phyloP scores from a whole-genome alignment of 2,888 invertebrate species.

The Cataglyphis livida region DNA sequence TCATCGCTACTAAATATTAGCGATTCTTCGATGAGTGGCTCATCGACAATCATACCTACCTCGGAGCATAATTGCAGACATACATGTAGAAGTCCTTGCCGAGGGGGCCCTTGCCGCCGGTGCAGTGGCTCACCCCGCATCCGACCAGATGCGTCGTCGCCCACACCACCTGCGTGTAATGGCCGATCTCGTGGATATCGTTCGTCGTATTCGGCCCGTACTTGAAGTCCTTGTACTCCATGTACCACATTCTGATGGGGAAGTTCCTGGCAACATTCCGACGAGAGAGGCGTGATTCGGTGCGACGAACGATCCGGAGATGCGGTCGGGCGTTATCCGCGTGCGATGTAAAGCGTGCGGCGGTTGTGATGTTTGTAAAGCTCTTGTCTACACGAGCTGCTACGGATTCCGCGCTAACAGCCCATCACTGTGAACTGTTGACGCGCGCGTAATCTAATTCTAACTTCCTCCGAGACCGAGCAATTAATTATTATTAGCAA shows the following conservation, averaged over 20 bases:
- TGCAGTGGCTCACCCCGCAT: conserved; percentile 91
- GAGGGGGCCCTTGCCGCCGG: conserved; percentile 87
- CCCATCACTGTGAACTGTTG: neutral
- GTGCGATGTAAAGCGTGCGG: conserved; percentile 12
- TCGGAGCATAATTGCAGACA: conserved; percentile 94
- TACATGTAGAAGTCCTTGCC: conserved; percentile 91
- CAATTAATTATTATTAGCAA: conserved; percentile 1
- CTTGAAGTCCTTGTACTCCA: conserved; percentile 91
- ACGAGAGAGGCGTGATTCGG: conserved; percentile 12
- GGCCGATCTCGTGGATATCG: conserved; percentile 89
- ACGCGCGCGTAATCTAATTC: conserved; percentile 9
- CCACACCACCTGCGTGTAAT: conserved; percentile 95
- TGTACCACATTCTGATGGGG: conserved; percentile 92
- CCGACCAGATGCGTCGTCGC: conserved; percentile 92
- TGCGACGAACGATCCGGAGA: conserved; percentile 5
- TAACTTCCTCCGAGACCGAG: neutral
- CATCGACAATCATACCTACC: conserved; percentile 87
- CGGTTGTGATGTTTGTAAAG: conserved; percentile 31
- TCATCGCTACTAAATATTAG: neutral
- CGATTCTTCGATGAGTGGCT: neutral
- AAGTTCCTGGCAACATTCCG: conserved; percentile 88
- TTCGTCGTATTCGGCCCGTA: conserved; percentile 88
- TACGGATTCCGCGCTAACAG: neutral
- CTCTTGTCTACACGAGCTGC: neutral
- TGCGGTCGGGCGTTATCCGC: neutral